Percentiles rank a stretch among this genome's conserved stretches.
phyloP scores from a whole-genome alignment of 2,113 vertebrate species.

The Centrocercus urophasianus region DNA sequence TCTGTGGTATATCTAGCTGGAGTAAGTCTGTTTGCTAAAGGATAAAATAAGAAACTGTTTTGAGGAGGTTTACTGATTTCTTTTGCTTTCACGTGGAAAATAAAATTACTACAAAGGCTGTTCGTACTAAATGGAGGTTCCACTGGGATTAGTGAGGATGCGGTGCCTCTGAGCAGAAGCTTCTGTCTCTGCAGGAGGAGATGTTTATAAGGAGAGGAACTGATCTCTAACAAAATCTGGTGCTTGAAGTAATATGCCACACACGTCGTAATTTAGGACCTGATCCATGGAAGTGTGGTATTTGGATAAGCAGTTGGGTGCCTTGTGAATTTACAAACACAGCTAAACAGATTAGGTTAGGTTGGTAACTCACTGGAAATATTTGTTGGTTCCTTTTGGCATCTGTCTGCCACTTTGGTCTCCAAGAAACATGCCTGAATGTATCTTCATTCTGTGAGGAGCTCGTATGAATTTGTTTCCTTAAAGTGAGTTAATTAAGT shows the following conservation, averaged over 20 bases:
- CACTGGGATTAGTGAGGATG: not conserved
- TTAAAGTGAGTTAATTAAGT: slow-evolving; percentile 21
- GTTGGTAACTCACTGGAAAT: not conserved
- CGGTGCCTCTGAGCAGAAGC: not conserved
- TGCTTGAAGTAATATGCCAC: slow-evolving; percentile 2
- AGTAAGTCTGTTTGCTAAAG: not conserved
- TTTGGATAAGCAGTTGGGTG: slow-evolving; percentile 33
- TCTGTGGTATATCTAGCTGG: not conserved
- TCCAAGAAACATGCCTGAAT: not conserved
- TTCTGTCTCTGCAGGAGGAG: slow-evolving; percentile 18
- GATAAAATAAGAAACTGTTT: not conserved
- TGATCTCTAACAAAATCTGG: not conserved
- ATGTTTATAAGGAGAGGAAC: not conserved
- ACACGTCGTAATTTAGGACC: not conserved
- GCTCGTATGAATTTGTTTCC: not conserved
- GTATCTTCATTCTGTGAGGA: not conserved
- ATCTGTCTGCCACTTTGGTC: not conserved
- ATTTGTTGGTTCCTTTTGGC: slow-evolving; percentile 22
- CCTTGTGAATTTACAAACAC: slow-evolving; percentile 37
- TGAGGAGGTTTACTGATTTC: not conserved
- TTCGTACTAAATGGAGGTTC: not conserved
- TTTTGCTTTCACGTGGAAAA: not conserved
- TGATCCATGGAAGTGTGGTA: slow-evolving; percentile 6
- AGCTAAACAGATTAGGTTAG: slow-evolving; percentile 29
- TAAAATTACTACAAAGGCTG: not conserved